These are phyloP conservation scores for Rugalucina vietnamica DNA, from an alignment of 2,888 invertebrate genomes.

Conservation along the genomic window DNA sequence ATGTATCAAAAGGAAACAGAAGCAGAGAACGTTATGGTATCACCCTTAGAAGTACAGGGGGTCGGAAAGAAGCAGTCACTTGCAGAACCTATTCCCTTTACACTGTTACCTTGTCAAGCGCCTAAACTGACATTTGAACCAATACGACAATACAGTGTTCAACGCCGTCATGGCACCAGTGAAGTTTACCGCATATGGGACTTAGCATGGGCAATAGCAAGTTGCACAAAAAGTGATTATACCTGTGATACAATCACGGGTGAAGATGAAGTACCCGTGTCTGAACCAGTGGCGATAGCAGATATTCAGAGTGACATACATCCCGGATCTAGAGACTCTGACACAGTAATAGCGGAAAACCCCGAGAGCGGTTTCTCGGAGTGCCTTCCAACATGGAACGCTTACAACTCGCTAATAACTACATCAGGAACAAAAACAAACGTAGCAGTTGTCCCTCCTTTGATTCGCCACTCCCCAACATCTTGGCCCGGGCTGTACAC, in stretches of 20 bases:
- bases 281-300: no score
- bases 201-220: slow-evolving; percentile 1
- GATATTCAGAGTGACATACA: not conserved
- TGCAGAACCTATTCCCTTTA: not conserved
- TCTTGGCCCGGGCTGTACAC: slow-evolving; percentile 2
- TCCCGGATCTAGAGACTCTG: not conserved
- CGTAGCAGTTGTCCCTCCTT: not conserved
- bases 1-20: not conserved
- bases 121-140: not conserved
- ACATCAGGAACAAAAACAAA: not conserved
- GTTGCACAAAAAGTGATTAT: no score
- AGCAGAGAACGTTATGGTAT: not conserved
- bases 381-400: not conserved
- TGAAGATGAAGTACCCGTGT: no score
- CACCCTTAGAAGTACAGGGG: not conserved
- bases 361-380: not conserved
- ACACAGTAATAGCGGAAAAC: not conserved
- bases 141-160: not conserved
- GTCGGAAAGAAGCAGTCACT: not conserved
- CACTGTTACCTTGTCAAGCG: not conserved
- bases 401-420: not conserved
- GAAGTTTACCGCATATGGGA: slow-evolving; percentile 8
- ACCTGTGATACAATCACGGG: no score
- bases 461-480: not conserved
- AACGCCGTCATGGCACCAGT: not conserved